Evolutionary conservation across 2,888 invertebrate species (phyloP).

Genomic region (Drosophila mimetica): DNA sequence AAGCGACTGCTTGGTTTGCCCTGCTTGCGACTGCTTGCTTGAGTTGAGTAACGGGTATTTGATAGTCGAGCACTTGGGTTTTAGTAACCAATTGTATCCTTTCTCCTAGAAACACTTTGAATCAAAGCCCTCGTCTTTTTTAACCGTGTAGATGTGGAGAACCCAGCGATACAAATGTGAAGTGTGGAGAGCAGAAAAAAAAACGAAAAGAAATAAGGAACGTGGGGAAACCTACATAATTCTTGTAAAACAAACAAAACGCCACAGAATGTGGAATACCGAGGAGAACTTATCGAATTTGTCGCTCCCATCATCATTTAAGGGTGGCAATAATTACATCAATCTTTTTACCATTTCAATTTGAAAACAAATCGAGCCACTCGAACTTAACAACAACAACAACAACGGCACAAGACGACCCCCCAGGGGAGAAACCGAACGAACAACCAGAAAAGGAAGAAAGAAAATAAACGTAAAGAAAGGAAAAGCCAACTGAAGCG

Average conservation of each 20-base stretch:
- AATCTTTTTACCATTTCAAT: slow-evolving; percentile 67
- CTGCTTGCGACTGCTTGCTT: too few species aligned
- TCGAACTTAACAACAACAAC: slow-evolving; percentile 21
- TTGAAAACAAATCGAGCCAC: slow-evolving; percentile 43
- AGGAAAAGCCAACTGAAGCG: slow-evolving; percentile 19
- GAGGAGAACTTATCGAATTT: slow-evolving; percentile 29
- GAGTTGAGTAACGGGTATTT: too few species aligned
- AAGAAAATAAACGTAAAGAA: neutral
- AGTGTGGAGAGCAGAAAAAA: slow-evolving; percentile 7
- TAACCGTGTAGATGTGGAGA: neutral
- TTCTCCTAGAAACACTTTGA: too few species aligned
- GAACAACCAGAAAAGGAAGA: neutral
- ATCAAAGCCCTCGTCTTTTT: neutral
- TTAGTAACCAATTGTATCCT: too few species aligned
- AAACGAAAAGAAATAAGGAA: neutral
- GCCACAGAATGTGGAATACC: neutral
- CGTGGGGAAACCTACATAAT: slow-evolving; percentile 18
- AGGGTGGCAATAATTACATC: slow-evolving; percentile 72
- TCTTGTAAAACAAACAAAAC: slow-evolving; percentile 30
- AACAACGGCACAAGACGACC: slow-evolving; percentile 12
- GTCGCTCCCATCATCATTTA: slow-evolving; percentile 44
- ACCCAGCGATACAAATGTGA: neutral
- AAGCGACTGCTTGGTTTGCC: too few species aligned
- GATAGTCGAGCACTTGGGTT: too few species aligned
- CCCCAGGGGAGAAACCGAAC: slow-evolving; percentile 18